phyloP scores from a whole-genome alignment of 64 coral and sea anemone genomes.

The Stylophora pistillata region DNA sequence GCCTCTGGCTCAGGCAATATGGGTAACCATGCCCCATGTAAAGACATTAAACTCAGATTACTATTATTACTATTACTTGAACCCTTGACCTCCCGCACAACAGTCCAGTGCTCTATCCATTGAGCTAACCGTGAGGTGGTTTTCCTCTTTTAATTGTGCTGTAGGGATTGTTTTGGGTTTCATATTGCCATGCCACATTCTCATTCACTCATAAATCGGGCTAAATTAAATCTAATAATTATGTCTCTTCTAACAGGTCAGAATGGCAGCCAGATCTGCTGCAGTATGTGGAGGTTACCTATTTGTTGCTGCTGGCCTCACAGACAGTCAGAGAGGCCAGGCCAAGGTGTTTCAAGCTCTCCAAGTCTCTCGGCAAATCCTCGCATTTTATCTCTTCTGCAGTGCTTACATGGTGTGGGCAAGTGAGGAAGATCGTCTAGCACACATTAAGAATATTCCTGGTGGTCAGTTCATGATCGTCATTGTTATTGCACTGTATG shows the following conservation, averaged over 20 bases:
- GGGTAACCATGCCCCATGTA: too few relatives aligned
- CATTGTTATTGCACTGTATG: constrained; percentile 70
- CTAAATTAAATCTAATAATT: neutral
- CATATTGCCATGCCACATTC: too few relatives aligned
- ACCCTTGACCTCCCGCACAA: too few relatives aligned
- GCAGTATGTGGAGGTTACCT: constrained; percentile 81
- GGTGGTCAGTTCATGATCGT: constrained; percentile 64
- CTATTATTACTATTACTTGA: too few relatives aligned
- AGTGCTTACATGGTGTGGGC: constrained; percentile 92
- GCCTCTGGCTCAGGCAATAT: too few relatives aligned
- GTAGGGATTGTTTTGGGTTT: too few relatives aligned
- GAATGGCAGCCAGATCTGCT: constrained; percentile 69
- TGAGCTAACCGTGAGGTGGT: too few relatives aligned
- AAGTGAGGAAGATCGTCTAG: constrained; percentile 69
- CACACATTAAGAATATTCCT: constrained; percentile 83
- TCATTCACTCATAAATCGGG: neutral
- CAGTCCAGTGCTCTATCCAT: too few relatives aligned
- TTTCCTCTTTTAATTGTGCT: too few relatives aligned
- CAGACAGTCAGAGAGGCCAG: constrained; percentile 51
- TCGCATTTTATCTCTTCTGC: constrained; percentile 80
- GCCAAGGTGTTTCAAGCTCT: constrained; percentile 64
- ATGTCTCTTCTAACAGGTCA: constrained; percentile 51
- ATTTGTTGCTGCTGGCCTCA: constrained; percentile 85
- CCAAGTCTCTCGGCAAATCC: constrained; percentile 79
- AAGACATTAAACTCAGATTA: too few relatives aligned